A percentile compares a stretch with the other conserved stretches of the same genome.
These are phyloP conservation scores for Zaprionus lachaisei DNA, from an alignment of 1,140 invertebrate genomes.

Conservation along the genomic window DNA sequence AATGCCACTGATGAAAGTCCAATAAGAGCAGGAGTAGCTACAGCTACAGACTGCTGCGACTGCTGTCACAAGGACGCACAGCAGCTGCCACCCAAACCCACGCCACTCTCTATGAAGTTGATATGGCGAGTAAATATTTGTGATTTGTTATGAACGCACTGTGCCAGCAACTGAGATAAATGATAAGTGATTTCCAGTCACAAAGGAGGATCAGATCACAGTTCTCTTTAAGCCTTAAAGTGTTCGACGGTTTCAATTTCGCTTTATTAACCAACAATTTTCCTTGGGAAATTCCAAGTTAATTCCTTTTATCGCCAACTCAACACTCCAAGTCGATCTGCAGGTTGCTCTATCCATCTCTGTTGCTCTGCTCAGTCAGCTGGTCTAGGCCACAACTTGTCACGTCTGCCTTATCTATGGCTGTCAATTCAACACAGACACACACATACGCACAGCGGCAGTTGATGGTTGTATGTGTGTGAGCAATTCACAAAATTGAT, in stretches of 20 bases:
- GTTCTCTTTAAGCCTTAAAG: conserved; percentile 7
- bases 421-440: conserved; percentile 42
- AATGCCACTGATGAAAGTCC: conserved; percentile 70
- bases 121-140: conserved; percentile 82
- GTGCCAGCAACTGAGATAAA: conserved; percentile 63
- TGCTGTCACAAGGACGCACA: not conserved
- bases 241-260: not conserved
- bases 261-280: not conserved
- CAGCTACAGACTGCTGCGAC: conserved; percentile 4
- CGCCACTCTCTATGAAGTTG: conserved; percentile 65
- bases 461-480: conserved; percentile 8
- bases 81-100: not conserved
- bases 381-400: conserved; percentile 44
- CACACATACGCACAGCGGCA: not conserved
- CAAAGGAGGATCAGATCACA: not conserved
- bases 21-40: conserved; percentile 64
- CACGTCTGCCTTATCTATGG: conserved; percentile 37
- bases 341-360: not conserved
- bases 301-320: conserved; percentile 9
- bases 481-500: conserved; percentile 75
- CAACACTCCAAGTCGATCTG: conserved; percentile 1
- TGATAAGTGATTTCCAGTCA: conserved; percentile 78
- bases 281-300: not conserved
- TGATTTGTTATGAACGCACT: conserved; percentile 77
- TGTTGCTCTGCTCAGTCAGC: not conserved